Evolutionary conservation across 2,797 vertebrate species (phyloP), one percentile per base, ranked within the genome.

Genomic region (Dallia pectoralis): DNA sequence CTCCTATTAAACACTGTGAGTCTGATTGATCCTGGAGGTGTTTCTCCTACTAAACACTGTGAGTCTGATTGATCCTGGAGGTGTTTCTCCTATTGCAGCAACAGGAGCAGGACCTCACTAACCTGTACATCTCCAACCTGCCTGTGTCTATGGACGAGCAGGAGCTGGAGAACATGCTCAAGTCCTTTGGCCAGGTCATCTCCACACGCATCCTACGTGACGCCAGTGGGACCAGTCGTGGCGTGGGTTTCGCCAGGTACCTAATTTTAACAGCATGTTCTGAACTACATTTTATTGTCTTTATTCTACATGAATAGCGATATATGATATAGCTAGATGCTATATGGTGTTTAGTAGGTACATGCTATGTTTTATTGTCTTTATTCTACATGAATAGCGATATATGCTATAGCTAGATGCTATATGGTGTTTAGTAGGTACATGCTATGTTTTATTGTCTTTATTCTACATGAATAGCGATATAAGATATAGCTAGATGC

Each of bases 81-180:
- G 87, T 96, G 81, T 77, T 30, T 36, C 76, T 18, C 22, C 95
- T 69, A 77, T 51, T n/a, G 25, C 81, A 97, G 96, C 97, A 98
- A 96, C 97, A 98, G 90, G 97, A 98, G 79, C 96, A 98, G 90
- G 97, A 98, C 88, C 97, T 96, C 80, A 98, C 97, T 84, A 98
- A 98, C 85, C 84, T 98, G 69, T 98, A 98, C 90, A 97, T 98
- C 89, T 98, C 97, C 74, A 98, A 98, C 88, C 91, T 98, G 86
- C 97, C 96, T 0, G 82, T 95, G 80, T 95, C 95, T 2, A 96
- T 98, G 96, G 97, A 97, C 2, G 96, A 98, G 88, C 96, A 97
- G 70, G 97, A 97, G 86, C 90, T 98, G 87, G 96, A 98, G 89
- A 94, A 90, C 75, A 94, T 98, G 95, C 92, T 98, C 83, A 97